These are phyloP conservation scores for Zygaena filipendulae DNA, from an alignment of 2,888 invertebrate species.

Conservation along the genomic window DNA sequence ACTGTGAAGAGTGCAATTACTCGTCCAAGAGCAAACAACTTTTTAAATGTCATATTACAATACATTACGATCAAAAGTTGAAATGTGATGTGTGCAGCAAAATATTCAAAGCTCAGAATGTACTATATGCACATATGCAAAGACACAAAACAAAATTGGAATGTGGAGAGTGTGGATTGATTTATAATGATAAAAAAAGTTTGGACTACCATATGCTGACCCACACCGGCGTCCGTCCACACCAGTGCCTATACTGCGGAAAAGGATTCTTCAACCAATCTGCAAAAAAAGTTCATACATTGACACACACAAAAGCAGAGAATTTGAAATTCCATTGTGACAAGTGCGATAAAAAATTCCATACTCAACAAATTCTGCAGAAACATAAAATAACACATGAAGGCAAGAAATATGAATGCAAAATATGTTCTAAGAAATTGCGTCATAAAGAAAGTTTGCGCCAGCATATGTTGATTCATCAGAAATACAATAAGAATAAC, in stretches of 20 bases:
- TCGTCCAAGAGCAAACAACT: constrained; percentile 4
- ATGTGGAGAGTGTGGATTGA: constrained; percentile 17
- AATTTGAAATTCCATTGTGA: constrained; percentile 20
- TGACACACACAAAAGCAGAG: constrained; percentile 19
- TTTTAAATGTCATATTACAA: constrained; percentile 18
- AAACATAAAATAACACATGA: constrained; percentile 17
- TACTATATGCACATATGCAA: constrained; percentile 2
- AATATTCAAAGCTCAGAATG: constrained; percentile 2
- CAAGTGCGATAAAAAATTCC: constrained; percentile 14
- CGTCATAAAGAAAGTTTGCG: constrained; percentile 8
- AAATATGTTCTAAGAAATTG: constrained; percentile 21
- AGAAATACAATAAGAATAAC: constrained; percentile 9
- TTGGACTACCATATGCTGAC: constrained; percentile 18
- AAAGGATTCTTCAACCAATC: constrained; percentile 14
- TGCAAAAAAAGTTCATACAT: constrained; percentile 15
- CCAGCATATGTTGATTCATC: constrained; percentile 18
- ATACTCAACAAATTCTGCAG: constrained; percentile 7
- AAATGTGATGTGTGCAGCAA: constrained; percentile 10
- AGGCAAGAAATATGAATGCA: constrained; percentile 16
- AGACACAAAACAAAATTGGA: constrained; percentile 3
- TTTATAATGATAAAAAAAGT: neutral
- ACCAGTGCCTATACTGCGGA: constrained; percentile 28
- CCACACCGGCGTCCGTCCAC: constrained; percentile 23
- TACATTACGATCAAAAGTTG: constrained; percentile 16
- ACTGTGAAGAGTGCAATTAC: constrained; percentile 21